Evolutionary conservation across 1,140 invertebrate genomes (phyloP), one percentile per base, ranked within the genome.

Genomic region (Hyles vespertilio): DNA sequence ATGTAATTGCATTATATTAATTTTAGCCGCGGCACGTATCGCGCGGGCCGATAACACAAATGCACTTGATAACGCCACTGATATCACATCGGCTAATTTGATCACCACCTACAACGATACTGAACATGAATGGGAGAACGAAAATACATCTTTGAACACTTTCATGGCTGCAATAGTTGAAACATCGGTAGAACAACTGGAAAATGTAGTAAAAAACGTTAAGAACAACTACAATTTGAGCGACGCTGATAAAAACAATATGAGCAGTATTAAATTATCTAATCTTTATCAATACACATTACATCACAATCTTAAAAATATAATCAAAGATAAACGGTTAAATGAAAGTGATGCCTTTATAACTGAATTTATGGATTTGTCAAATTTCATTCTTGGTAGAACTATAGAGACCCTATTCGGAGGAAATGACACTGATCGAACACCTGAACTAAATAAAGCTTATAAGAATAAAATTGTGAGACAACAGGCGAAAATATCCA

Each of bases 401-500:
- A 59, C 67, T 7, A 59, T 80, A 1, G 61, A 67, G 32, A 63
- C 46, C 11, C 67, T 70, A 52, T 46, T 80, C 5, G 44, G 8
- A 40, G 8, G 4, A 8, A 40, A 40, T 8, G 8, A 40, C 36
- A 5, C 8, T 40, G 36, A 40, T 8, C 4, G 36, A 40, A 5
- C 8, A 8, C 4, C 8, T 40, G 2, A 8, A 40, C 8, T 40
- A 5, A 40, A 40, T 40, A 8, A 40, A 8, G 4, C 36, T 52
- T 59, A 72, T 33, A 77, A 68, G 46, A 69, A 77, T 34, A 50
- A 72, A 32, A 22, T 22, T 22, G 22, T 22, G 22, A 64, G 74
- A 32, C 77, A 77, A 52, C 72, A 79, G 66, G 65, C 57, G 54
- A 79, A 79, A 66, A 73, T 77, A 11, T 53, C 68, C 6, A 56